Percentiles rank a stretch among this genome's conserved stretches.
Evolutionary conservation across 2,888 invertebrate genomes (phyloP).

Genomic region (Cataglyphis albicans): DNA sequence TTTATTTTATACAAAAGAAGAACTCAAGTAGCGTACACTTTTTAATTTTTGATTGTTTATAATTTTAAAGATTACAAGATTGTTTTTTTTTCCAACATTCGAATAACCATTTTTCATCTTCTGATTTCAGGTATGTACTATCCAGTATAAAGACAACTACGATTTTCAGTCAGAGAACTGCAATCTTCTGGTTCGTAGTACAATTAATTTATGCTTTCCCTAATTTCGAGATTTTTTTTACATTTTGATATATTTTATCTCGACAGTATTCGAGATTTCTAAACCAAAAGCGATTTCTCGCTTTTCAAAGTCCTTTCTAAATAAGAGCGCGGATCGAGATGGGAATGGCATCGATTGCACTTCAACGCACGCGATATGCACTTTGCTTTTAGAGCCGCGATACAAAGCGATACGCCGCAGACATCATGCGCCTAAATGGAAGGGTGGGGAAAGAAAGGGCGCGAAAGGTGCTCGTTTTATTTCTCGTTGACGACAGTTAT

Average conservation of each 20-base stretch:
- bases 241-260: not conserved
- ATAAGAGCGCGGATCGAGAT: not conserved
- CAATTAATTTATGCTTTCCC: not conserved
- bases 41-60: not conserved
- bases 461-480: slow-evolving; percentile 55
- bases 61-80: not conserved
- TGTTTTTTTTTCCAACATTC: not conserved
- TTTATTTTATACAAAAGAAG: not conserved
- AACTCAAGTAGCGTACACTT: not conserved
- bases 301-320: slow-evolving; percentile 12
- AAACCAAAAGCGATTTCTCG: not conserved
- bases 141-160: not conserved
- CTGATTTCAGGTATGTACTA: slow-evolving; percentile 33
- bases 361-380: slow-evolving; percentile 11
- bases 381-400: slow-evolving; percentile 41
- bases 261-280: not conserved
- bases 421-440: slow-evolving; percentile 48
- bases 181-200: not conserved
- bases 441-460: slow-evolving; percentile 16
- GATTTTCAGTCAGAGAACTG: not conserved
- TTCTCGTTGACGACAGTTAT: slow-evolving; percentile 35
- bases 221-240: not conserved
- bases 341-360: slow-evolving; percentile 21
- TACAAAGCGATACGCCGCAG: slow-evolving; percentile 47
- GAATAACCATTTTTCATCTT: not conserved